Percentiles rank a stretch among this genome's conserved stretches.
Conservation (phyloP, 2,113 vertebrate genomes). For the Gobiocypris rarus region DNA sequence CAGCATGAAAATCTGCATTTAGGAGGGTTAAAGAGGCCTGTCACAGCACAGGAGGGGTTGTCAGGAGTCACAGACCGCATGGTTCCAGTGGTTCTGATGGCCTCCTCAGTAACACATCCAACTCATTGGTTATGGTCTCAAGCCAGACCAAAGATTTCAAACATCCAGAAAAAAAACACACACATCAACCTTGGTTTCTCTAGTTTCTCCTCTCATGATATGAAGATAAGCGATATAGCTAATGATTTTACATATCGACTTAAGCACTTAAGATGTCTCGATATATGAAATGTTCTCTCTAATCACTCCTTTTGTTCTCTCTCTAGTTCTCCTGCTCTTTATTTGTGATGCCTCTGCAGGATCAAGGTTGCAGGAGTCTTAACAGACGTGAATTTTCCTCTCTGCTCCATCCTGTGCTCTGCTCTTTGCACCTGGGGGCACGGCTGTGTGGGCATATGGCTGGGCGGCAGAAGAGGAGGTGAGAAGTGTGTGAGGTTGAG, state of each 20-base stretch:
- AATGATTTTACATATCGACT: neutral
- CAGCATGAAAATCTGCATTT: neutral
- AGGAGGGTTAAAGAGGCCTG: neutral
- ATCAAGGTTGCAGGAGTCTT: neutral
- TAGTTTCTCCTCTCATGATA: constrained; percentile 1
- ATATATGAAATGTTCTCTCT: neutral
- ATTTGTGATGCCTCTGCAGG: neutral
- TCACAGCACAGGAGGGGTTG: neutral
- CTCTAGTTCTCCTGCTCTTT: neutral
- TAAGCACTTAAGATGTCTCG: constrained; percentile 7
- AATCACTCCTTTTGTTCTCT: neutral
- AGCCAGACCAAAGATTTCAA: constrained; percentile 15
- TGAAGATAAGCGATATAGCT: neutral
- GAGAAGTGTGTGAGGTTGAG: constrained; percentile 8
- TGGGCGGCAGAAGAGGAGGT: constrained; percentile 8
- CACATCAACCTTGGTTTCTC: neutral
- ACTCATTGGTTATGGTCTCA: neutral
- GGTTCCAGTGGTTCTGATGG: constrained; percentile 11
- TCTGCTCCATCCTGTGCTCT: neutral
- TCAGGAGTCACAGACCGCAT: neutral
- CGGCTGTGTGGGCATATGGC: constrained; percentile 1
- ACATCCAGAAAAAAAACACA: constrained; percentile 3
- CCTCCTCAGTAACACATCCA: neutral
- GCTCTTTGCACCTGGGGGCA: constrained; percentile 1
- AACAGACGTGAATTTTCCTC: neutral